Base-by-base conservation (phyloP, 1,140 invertebrate genomes). In the Drosophila kanapiae region DNA sequence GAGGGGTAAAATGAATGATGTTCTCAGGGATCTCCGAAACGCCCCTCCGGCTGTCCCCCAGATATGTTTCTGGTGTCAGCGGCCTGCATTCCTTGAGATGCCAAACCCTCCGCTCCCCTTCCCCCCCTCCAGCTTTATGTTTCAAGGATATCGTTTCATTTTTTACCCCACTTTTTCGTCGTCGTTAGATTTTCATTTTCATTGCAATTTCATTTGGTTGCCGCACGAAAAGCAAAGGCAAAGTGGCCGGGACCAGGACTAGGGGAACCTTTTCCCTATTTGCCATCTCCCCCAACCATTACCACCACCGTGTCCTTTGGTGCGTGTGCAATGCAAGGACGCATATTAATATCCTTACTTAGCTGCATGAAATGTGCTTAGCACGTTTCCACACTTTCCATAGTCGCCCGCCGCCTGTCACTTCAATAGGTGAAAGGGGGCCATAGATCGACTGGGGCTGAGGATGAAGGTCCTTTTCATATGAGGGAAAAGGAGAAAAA, bases 301-400 rank as follows among this genome's bases (percentile, higher is more conserved):
- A n/a, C 27, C 14, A 9, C 27, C 14, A 14, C n/a, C 29, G 31
- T 59, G 51, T 75, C 47, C 59, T 70, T 75, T 75, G 53, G 70
- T 68, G 65, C 75, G 75, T 80, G 76, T 76, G 58, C 49, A 72
- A 29, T 70, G 65, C 84, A 88, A 88, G 84, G 85, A 90, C 85
- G 85, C 85, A 88, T 88, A 88, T 88, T 88, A 88, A 88, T 88
- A 84, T 90, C 81, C 85, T 88, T 88, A 90, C 85, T 88, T 84
- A 88, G 85, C 72, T 77, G 84, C 80, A 68, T 83, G 76, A 87
- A 74, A 80, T 75, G 77, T 71, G 72, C 85, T 84, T 63, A 64
- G 78, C 84, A 90, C 81, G 80, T 84, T 81, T 78, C 54, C 53
- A 75, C 62, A 82, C 75, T 75, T 77, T 70, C 63, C 45, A 45